Base-by-base conservation (phyloP, 2,113 vertebrate genomes). In the Mastomys coucha region DNA sequence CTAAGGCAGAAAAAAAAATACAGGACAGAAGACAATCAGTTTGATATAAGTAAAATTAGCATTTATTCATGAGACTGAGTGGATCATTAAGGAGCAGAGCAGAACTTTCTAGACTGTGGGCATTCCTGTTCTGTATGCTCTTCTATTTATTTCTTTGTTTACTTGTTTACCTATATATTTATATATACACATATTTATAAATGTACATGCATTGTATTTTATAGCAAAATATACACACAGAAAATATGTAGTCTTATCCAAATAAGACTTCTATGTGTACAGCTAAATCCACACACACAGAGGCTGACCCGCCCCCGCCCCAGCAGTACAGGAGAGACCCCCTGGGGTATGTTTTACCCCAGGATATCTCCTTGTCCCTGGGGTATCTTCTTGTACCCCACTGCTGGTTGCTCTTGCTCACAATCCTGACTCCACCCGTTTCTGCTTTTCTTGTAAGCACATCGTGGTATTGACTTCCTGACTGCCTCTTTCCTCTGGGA, bases 71-170 rank as follows among this genome's bases (percentile, higher is more conserved):
- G 0, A 60, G 9, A 42, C n/a, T 39, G 58, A 42, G 84, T 36
- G 2, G 36, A 7, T 3, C 16, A 28, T 16, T 4, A n/a, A 4
- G 22, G 11, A 13, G 1, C 28, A 19, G 36, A 11, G 0, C 2
- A 42, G 3, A 13, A 13, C 7, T 5, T 20, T 53, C 42, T 14
- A 31, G 49, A 13, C 2, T n/a, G 70, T 72, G 14, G 45, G 39
- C 39, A 14, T 42, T 45, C 4, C 45, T 53, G 24, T n/a, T 20
- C n/a, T n/a, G 5, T 45, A 36, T 67, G 19, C 1, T 9, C 20
- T 76, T 5, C 5, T 91, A 36, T 60, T 20, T 19, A n/a, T 78
- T 20, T 56, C 49, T 36, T 17, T 78, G 20, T 6, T 13, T 56
- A 26, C 26, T 26, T 26, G 3, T 10, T 26, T 26, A 26, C 3